These are phyloP conservation scores for Acleris sparsana DNA, from an alignment of 2,888 invertebrate species.

Conservation along the genomic window DNA sequence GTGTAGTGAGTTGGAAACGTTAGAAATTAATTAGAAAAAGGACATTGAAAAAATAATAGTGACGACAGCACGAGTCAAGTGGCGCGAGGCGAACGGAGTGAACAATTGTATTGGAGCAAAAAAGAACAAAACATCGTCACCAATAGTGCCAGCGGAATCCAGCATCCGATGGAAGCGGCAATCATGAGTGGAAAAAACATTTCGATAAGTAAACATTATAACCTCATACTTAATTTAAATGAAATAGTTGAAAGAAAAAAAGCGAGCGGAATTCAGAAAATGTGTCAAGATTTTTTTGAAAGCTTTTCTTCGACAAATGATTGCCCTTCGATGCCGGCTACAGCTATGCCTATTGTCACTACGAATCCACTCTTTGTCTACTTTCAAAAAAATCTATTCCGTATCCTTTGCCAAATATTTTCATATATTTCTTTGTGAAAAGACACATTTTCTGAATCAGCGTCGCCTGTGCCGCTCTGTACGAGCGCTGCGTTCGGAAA, in stretches of 20 bases:
- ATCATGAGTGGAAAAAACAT: conserved; percentile 83
- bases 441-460: conserved; percentile 92
- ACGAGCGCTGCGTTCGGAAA: conserved; percentile 17
- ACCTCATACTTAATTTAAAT: conserved; percentile 51
- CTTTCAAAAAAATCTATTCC: conserved; percentile 85
- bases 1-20: conserved; percentile 58
- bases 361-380: conserved; percentile 79
- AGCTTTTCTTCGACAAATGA: conserved; percentile 81
- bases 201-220: conserved; percentile 69
- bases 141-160: conserved; percentile 80
- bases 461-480: conserved; percentile 34
- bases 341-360: conserved; percentile 69
- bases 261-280: conserved; percentile 85
- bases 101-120: conserved; percentile 24
- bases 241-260: conserved; percentile 54
- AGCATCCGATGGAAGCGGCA: conserved; percentile 82
- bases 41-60: neutral
- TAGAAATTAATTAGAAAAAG: conserved; percentile 50
- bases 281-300: conserved; percentile 87
- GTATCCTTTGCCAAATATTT: conserved; percentile 63
- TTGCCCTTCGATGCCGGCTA: conserved; percentile 66
- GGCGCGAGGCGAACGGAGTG: conserved; percentile 16
- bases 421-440: conserved; percentile 86
- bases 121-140: conserved; percentile 51
- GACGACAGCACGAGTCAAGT: conserved; percentile 21